phyloP scores from a whole-genome alignment of 53 echinoderm and acorn worm genomes.

The Crossaster papposus region DNA sequence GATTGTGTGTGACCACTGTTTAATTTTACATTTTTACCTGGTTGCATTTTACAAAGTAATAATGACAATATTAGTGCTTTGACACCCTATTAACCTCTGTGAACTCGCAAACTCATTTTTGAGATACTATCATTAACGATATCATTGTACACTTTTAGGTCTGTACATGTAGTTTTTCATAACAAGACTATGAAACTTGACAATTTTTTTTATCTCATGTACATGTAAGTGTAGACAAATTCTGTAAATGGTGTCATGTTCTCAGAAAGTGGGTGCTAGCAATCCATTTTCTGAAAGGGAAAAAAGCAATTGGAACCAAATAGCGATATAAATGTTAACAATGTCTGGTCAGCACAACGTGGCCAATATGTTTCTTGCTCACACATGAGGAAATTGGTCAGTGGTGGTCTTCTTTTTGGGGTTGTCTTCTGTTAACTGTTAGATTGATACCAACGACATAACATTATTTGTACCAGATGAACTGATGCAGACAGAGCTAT shows the following conservation, averaged over 20 bases:
- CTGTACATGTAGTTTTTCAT: too few species aligned
- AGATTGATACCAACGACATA: constrained; percentile 30
- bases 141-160: too few species aligned
- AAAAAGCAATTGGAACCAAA: too few species aligned
- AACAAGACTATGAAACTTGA: too few species aligned
- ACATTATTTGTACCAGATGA: constrained; percentile 48
- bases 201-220: too few species aligned
- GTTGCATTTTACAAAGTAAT: constrained; percentile 1
- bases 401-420: background rate
- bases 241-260: background rate
- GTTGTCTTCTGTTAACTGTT: constrained; percentile 29
- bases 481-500: constrained; percentile 38
- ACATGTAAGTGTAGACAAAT: too few species aligned
- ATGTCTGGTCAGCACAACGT: too few species aligned
- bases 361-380: too few species aligned
- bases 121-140: background rate
- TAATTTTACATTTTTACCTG: background rate
- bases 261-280: background rate
- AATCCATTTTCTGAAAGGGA: too few species aligned
- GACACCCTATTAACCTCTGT: background rate
- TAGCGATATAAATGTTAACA: too few species aligned
- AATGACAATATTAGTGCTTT: background rate
- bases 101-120: background rate
- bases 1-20: constrained; percentile 18
- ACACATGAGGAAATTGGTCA: too few species aligned